phyloP scores from a whole-genome alignment of 2,113 vertebrate species.

The Eleginops maclovinus region DNA sequence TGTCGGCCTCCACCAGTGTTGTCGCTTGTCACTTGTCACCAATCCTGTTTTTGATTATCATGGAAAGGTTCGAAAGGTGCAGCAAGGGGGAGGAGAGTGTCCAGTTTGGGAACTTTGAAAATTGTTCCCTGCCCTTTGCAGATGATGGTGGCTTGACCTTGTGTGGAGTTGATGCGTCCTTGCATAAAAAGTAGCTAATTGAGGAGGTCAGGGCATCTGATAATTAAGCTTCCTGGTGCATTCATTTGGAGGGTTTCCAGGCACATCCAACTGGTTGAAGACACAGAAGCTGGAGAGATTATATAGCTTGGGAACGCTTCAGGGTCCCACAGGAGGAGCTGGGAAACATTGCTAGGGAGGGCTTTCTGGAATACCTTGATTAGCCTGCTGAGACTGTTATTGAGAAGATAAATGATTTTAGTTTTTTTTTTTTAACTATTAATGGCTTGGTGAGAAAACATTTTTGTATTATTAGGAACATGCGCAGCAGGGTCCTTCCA shows the following conservation, averaged over 20 bases:
- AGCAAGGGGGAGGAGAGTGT: background rate
- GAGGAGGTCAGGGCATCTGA: background rate
- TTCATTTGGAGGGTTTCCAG: background rate
- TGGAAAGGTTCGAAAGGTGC: background rate
- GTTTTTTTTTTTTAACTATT: too few species aligned
- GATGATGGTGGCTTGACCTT: conserved; percentile 2
- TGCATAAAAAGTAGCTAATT: background rate
- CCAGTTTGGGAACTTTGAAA: background rate
- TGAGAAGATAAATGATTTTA: background rate
- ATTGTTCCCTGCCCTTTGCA: conserved; percentile 1
- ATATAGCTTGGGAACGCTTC: background rate
- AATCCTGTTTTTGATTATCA: background rate
- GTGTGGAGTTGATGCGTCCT: background rate
- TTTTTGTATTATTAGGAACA: background rate
- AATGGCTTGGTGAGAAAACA: too few species aligned
- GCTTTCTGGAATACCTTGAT: background rate
- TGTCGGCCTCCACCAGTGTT: background rate
- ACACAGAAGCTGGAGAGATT: background rate
- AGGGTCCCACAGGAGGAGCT: background rate
- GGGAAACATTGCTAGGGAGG: background rate
- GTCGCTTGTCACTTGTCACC: background rate
- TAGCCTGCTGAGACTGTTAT: background rate
- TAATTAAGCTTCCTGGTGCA: background rate
- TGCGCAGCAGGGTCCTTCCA: background rate
- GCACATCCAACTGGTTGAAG: background rate